Percentiles rank a stretch among this genome's conserved stretches.
Evolutionary conservation across 1,140 invertebrate species (phyloP).

Genomic region (Brachionus calyciflorus): DNA sequence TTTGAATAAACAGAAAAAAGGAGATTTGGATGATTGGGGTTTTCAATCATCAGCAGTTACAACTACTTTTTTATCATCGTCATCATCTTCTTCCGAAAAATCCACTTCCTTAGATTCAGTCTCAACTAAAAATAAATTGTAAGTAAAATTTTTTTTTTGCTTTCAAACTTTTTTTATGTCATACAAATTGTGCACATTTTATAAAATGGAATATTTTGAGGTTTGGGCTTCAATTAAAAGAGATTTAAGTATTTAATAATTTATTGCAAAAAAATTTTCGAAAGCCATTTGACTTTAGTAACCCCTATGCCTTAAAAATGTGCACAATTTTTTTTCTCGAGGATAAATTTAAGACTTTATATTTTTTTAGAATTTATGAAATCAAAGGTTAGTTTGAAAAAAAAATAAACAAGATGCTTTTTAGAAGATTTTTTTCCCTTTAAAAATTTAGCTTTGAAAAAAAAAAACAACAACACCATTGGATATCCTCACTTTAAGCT

Average conservation of each 20-base stretch:
- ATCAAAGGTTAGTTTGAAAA: slow-evolving; percentile 15
- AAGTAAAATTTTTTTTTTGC: not conserved
- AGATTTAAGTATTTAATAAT: no score
- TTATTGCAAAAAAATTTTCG: no score
- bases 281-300: no score
- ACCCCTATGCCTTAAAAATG: no score
- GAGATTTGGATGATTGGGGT: slow-evolving; percentile 14
- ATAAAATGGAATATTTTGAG: no score
- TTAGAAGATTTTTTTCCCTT: no score
- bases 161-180: not conserved
- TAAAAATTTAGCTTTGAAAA: no score
- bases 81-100: slow-evolving; percentile 36
- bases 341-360: no score
- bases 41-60: slow-evolving; percentile 19
- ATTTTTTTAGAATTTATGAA: not conserved
- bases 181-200: not conserved
- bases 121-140: slow-evolving; percentile 31
- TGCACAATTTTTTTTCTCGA: no score
- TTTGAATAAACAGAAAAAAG: not conserved
- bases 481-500: no score
- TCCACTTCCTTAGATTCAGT: slow-evolving; percentile 6
- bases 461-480: no score
- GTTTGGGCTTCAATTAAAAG: no score
- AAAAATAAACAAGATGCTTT: not conserved
- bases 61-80: slow-evolving; percentile 31